These are phyloP conservation scores for Buathra laborator DNA, from an alignment of 2,888 invertebrate genomes.

Conservation along the genomic window DNA sequence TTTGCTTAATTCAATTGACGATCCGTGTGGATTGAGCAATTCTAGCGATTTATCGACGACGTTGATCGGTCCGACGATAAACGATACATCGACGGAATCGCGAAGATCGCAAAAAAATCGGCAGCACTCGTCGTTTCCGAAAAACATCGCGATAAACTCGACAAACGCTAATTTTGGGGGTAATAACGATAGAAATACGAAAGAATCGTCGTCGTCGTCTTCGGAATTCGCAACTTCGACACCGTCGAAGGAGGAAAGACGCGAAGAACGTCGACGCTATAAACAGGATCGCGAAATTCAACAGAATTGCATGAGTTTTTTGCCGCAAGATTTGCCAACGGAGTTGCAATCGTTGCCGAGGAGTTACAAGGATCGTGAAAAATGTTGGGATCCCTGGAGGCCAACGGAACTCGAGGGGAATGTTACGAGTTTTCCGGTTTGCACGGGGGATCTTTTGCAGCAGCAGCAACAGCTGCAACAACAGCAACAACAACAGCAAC, in stretches of 20 bases:
- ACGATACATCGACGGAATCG: slow-evolving; percentile 65
- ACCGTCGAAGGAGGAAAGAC: slow-evolving; percentile 74
- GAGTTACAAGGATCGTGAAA: slow-evolving; percentile 82
- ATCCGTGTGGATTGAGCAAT: background rate
- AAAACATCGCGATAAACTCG: slow-evolving; percentile 7
- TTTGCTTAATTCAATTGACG: slow-evolving; percentile 40
- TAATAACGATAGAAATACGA: slow-evolving; percentile 22
- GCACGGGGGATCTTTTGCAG: slow-evolving; percentile 73
- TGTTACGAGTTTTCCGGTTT: slow-evolving; percentile 63
- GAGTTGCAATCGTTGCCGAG: slow-evolving; percentile 81
- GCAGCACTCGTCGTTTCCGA: slow-evolving; percentile 30
- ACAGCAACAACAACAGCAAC: slow-evolving; percentile 60
- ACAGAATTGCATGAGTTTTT: slow-evolving; percentile 76
- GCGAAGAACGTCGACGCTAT: slow-evolving; percentile 65
- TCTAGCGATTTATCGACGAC: slow-evolving; percentile 36
- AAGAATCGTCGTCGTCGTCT: slow-evolving; percentile 19
- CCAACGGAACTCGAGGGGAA: slow-evolving; percentile 82
- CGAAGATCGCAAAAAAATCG: slow-evolving; percentile 47
- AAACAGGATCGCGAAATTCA: slow-evolving; percentile 71
- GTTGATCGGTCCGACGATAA: slow-evolving; percentile 48
- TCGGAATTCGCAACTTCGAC: slow-evolving; percentile 72
- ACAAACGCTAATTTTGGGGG: slow-evolving; percentile 1
- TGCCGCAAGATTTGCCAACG: slow-evolving; percentile 79
- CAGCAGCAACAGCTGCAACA: slow-evolving; percentile 47
- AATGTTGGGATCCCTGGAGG: slow-evolving; percentile 82